Conservation (phyloP, 2,113 vertebrate species). For the Boleophthalmus pectinirostris region DNA sequence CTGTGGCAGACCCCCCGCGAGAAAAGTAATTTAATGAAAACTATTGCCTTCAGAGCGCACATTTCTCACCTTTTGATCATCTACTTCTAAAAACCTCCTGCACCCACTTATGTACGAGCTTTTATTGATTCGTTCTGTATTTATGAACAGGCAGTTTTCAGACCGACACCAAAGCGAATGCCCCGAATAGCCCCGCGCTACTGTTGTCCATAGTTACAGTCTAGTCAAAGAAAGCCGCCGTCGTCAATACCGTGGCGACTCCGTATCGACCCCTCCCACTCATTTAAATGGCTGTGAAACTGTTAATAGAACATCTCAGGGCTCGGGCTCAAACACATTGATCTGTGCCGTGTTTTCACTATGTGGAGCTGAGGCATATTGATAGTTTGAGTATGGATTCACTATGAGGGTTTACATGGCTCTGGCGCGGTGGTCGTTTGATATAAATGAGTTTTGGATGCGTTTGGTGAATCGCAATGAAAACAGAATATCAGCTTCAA, state of each 20-base stretch:
- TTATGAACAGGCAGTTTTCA: slow-evolving; percentile 1
- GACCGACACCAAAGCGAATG: slow-evolving; percentile 8
- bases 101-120: background rate
- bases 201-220: slow-evolving; percentile 45
- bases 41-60: background rate
- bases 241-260: slow-evolving; percentile 50
- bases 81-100: no score
- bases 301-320: slow-evolving; percentile 69
- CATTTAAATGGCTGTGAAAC: slow-evolving; percentile 66
- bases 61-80: slow-evolving; percentile 9
- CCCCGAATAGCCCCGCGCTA: slow-evolving; percentile 2
- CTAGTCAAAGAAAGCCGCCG: slow-evolving; percentile 49
- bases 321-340: slow-evolving; percentile 61
- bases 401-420: slow-evolving; percentile 43
- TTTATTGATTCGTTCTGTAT: background rate
- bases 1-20: no score
- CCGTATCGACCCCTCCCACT: slow-evolving; percentile 49
- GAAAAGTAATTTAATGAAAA: no score
- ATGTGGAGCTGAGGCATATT: slow-evolving; percentile 56
- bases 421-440: slow-evolving; percentile 25
- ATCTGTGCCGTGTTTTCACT: slow-evolving; percentile 63
- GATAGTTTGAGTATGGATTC: slow-evolving; percentile 62
- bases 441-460: background rate
- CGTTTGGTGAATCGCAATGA: no score
- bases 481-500: no score